A percentile compares a stretch with the other conserved stretches of the same genome.
These are phyloP conservation scores for Ophion ventricosus DNA, from an alignment of 2,888 invertebrate genomes.

Conservation along the genomic window DNA sequence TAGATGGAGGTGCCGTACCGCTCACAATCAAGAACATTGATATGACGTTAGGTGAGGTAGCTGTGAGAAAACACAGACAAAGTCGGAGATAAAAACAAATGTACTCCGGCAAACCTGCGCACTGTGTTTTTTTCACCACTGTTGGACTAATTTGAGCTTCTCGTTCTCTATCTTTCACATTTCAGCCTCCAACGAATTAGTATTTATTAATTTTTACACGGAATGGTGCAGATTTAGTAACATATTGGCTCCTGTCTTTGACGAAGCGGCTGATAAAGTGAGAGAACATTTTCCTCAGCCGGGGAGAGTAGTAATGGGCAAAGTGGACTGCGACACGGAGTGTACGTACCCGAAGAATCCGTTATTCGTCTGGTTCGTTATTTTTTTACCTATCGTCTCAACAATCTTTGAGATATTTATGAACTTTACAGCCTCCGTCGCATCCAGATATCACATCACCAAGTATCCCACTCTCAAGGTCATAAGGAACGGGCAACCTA, in stretches of 20 bases:
- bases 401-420: background rate
- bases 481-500: conserved; percentile 94
- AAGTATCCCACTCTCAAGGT: conserved; percentile 99
- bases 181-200: conserved; percentile 97
- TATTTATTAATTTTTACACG: conserved; percentile 99
- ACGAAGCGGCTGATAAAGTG: conserved; percentile 96
- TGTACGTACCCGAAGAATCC: conserved; percentile 83
- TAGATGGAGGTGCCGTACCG: conserved; percentile 92
- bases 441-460: conserved; percentile 96
- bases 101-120: background rate
- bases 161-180: conserved; percentile 75
- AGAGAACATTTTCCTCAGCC: conserved; percentile 90
- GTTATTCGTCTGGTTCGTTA: background rate
- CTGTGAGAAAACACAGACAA: background rate
- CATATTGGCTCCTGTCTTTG: conserved; percentile 97
- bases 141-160: background rate
- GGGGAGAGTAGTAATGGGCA: conserved; percentile 96
- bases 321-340: conserved; percentile 98
- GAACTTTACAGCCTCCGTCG: conserved; percentile 86
- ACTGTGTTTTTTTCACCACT: too few relatives aligned
- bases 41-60: conserved; percentile 90
- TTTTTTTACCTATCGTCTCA: background rate
- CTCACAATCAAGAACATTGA: conserved; percentile 93
- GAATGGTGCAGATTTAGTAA: conserved; percentile 99
- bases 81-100: background rate